These are phyloP conservation scores for Lacanobia wlatinum DNA, from an alignment of 2,888 invertebrate species.

Conservation along the genomic window DNA sequence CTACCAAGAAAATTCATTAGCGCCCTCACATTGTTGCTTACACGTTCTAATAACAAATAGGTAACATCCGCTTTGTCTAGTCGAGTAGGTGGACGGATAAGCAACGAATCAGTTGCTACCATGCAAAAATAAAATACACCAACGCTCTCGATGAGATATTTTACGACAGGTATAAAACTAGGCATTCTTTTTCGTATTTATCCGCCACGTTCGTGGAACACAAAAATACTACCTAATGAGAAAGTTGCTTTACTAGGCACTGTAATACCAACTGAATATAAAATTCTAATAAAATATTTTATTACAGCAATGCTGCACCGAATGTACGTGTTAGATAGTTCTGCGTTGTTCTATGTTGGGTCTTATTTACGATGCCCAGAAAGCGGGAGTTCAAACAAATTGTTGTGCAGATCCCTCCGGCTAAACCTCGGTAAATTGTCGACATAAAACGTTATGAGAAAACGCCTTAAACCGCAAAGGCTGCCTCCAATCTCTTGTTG, in stretches of 20 bases:
- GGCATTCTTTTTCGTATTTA: conserved; percentile 33
- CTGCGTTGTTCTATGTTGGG: conserved; percentile 69
- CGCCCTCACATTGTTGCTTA: conserved; percentile 17
- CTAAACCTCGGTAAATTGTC: conserved; percentile 83
- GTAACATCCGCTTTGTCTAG: conserved; percentile 9
- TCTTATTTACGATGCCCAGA: conserved; percentile 74
- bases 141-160: conserved; percentile 40
- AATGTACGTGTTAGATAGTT: conserved; percentile 67
- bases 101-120: conserved; percentile 24
- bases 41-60: conserved; percentile 16
- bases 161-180: conserved; percentile 58
- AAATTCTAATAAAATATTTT: conserved; percentile 70
- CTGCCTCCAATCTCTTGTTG: conserved; percentile 77
- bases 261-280: conserved; percentile 64
- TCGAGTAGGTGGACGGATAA: neutral
- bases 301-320: conserved; percentile 66
- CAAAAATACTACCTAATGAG: conserved; percentile 62
- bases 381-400: conserved; percentile 79
- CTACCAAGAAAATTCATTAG: conserved; percentile 51
- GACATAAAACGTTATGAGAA: conserved; percentile 85
- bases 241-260: conserved; percentile 58
- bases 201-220: conserved; percentile 31
- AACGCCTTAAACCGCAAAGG: conserved; percentile 79
- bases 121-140: conserved; percentile 38
- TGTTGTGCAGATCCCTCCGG: conserved; percentile 77